Evolutionary conservation across 2,113 vertebrate genomes (phyloP).

Genomic region (Orthonyx spaldingii): DNA sequence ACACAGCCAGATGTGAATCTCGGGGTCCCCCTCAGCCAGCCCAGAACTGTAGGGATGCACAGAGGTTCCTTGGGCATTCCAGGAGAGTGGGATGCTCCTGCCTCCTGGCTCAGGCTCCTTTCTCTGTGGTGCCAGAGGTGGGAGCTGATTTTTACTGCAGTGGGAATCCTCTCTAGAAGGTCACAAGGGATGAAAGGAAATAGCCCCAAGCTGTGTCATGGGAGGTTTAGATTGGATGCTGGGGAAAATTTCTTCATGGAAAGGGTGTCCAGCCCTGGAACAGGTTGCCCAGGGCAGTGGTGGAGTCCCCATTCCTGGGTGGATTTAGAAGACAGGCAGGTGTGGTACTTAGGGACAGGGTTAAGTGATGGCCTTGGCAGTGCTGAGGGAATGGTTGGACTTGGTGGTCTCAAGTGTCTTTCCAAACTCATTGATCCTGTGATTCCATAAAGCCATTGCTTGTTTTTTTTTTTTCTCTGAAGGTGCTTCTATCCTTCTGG

Average conservation of each 20-base stretch:
- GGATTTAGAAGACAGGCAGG: not conserved
- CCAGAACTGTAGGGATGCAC: not conserved
- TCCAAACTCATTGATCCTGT: not conserved
- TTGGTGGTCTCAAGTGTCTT: not conserved
- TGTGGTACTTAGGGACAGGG: not conserved
- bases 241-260: not conserved
- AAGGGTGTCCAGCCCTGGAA: not conserved
- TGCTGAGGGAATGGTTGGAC: rapidly evolving
- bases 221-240: not conserved
- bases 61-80: not conserved
- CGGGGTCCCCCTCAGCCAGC: not conserved
- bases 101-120: not conserved
- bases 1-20: not conserved
- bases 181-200: not conserved
- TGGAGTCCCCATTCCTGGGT: not conserved
- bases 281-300: not conserved
- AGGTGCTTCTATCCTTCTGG: not conserved
- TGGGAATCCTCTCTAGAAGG: not conserved
- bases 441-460: not conserved
- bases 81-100: not conserved
- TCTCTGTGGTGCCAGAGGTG: not conserved
- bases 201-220: not conserved
- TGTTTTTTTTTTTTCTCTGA: not conserved
- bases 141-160: not conserved
- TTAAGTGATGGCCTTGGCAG: not conserved